phyloP scores from a whole-genome alignment of 2,797 vertebrate species.

The Syngnathus acus region DNA sequence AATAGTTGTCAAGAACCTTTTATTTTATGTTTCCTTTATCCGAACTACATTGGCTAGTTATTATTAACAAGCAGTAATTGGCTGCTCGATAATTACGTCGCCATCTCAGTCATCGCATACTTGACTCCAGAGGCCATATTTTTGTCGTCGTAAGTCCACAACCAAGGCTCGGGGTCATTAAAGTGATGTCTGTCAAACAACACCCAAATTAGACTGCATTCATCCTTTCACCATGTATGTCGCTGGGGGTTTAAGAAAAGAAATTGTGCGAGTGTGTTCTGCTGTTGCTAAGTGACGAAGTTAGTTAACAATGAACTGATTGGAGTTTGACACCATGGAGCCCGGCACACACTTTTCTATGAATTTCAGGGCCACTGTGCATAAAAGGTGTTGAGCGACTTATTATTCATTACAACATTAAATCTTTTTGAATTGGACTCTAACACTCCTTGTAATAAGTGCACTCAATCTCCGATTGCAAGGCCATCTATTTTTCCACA shows the following conservation, averaged over 20 bases:
- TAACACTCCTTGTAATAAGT: too few relatives aligned
- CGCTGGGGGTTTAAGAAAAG: slow-evolving; percentile 4
- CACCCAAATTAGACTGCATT: slow-evolving; percentile 47
- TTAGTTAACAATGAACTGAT: slow-evolving; percentile 2
- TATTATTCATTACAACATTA: neutral
- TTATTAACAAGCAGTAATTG: slow-evolving; percentile 24
- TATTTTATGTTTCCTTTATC: slow-evolving; percentile 6
- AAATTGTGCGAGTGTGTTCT: slow-evolving; percentile 12
- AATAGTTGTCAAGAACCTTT: slow-evolving; percentile 5
- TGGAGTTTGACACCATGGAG: neutral
- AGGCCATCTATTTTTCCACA: too few relatives aligned
- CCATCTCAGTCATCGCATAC: neutral
- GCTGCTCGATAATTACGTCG: slow-evolving; percentile 23
- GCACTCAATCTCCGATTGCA: too few relatives aligned
- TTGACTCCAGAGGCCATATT: slow-evolving; percentile 24
- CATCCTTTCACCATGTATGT: neutral
- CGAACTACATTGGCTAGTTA: slow-evolving; percentile 9
- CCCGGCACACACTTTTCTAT: neutral
- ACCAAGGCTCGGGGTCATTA: slow-evolving; percentile 44
- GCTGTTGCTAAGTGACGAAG: slow-evolving; percentile 59
- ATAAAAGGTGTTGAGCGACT: neutral
- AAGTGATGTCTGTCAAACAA: slow-evolving; percentile 41
- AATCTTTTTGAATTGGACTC: neutral
- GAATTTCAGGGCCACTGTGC: neutral
- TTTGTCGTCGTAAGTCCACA: slow-evolving; percentile 55